A percentile compares a stretch with the other conserved stretches of the same genome.
Conservation (phyloP, 2,888 invertebrate species). For the Drosophila planitibia region DNA sequence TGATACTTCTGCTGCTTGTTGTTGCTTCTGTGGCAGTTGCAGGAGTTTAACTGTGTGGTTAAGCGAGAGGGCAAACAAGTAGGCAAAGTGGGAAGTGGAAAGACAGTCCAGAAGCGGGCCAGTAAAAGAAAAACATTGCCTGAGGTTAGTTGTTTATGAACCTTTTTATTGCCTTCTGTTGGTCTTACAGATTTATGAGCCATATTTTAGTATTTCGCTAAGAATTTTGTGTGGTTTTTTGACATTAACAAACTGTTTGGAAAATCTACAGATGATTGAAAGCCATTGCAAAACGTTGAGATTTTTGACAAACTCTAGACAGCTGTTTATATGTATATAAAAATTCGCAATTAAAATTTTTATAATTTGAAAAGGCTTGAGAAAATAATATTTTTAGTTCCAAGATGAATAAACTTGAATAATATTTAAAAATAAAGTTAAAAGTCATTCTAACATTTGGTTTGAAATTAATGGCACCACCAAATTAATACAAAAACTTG, state of each 20-base stretch:
- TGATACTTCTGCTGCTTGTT: background rate
- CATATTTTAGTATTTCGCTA: conserved; percentile 56
- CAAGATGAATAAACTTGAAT: background rate
- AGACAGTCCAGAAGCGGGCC: conserved; percentile 15
- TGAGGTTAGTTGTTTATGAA: conserved; percentile 77
- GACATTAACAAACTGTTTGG: conserved; percentile 17
- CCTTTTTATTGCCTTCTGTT: conserved; percentile 72
- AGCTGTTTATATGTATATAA: background rate
- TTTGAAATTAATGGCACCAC: background rate
- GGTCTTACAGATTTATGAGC: conserved; percentile 66
- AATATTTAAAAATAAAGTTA: background rate
- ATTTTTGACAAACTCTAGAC: background rate
- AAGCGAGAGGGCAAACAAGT: conserved; percentile 16
- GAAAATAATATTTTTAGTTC: too few species aligned
- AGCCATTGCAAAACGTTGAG: background rate
- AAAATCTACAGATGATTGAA: conserved; percentile 7
- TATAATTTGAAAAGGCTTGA: background rate
- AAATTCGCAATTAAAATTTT: background rate
- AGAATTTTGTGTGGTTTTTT: conserved; percentile 46
- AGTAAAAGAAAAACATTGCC: conserved; percentile 57
- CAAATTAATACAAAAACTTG: background rate
- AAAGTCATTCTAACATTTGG: background rate
- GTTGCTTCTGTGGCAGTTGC: conserved; percentile 48
- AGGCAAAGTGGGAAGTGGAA: conserved; percentile 7
- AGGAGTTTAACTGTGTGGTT: conserved; percentile 49